Percentiles rank a stretch among this genome's conserved stretches.
phyloP scores from a whole-genome alignment of 2,113 vertebrate species.

The Solea senegalensis region DNA sequence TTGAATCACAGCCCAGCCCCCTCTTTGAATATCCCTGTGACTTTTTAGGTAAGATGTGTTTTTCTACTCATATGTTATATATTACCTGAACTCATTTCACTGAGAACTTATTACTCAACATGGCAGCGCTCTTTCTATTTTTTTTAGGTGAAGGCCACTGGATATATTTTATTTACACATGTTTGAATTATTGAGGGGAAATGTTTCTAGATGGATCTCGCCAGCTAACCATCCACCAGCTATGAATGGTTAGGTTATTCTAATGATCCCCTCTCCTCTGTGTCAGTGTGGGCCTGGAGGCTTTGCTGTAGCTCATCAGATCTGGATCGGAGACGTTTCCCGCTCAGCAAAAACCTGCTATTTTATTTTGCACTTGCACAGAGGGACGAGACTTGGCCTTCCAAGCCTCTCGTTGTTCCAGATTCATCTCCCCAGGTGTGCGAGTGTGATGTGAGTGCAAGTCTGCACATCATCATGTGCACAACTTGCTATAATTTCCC shows the following conservation, averaged over 20 bases:
- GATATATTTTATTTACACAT: slow-evolving; percentile 82
- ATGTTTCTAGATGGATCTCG: slow-evolving; percentile 65
- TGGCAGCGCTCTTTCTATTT: slow-evolving; percentile 53
- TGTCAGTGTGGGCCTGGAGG: slow-evolving; percentile 37
- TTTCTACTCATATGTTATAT: slow-evolving; percentile 45
- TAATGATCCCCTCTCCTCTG: slow-evolving; percentile 53
- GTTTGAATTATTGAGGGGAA: slow-evolving; percentile 77
- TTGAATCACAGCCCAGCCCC: slow-evolving; percentile 25
- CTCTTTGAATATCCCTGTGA: slow-evolving; percentile 50
- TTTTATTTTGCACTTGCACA: neutral
- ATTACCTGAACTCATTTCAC: slow-evolving; percentile 36
- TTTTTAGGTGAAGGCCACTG: slow-evolving; percentile 63
- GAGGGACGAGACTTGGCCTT: slow-evolving; percentile 3
- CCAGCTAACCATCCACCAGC: slow-evolving; percentile 51
- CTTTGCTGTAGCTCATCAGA: slow-evolving; percentile 40
- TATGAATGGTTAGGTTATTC: slow-evolving; percentile 59
- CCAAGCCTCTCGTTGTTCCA: slow-evolving; percentile 11
- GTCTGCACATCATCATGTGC: neutral
- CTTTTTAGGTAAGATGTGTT: slow-evolving; percentile 25
- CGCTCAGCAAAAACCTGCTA: slow-evolving; percentile 15
- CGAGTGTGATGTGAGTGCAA: slow-evolving; percentile 2
- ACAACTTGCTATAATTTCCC: neutral
- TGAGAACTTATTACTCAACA: slow-evolving; percentile 71
- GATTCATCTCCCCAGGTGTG: slow-evolving; percentile 16
- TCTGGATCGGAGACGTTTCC: slow-evolving; percentile 8